Base-by-base conservation (phyloP, 2,113 vertebrate species). In the Gracilinanus agilis region DNA sequence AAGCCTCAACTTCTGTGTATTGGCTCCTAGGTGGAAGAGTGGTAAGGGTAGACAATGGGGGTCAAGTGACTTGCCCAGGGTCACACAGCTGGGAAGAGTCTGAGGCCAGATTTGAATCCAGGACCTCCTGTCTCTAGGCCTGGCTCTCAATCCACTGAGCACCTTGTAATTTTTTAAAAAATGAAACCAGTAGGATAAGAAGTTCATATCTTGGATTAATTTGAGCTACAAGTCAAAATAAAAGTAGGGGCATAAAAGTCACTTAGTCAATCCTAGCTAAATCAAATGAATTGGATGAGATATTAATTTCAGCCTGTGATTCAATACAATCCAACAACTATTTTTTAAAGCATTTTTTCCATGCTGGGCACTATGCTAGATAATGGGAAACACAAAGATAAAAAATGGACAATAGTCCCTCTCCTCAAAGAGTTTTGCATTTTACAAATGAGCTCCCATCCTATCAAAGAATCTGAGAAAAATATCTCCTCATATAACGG, bases 151-250 rank as follows among this genome's bases (percentile, higher is more conserved):
- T n/a, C n/a, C n/a, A n/a, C n/a, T n/a, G n/a, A n/a, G n/a, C n/a
- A n/a, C n/a, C n/a, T n/a, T n/a, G n/a, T n/a, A n/a, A n/a, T n/a
- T n/a, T n/a, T n/a, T 24, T 93, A 92, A 89, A 93, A 54, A 92
- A 55, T 21, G n/a, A 91, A 96, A 10, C 90, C 9, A 34, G 0
- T 92, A 67, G 25, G 19, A 6, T 89, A 67, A 91, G n/a, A 1
- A 90, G 34, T 91, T 88, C 53, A n/a, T 9, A 92, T 94, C 55
- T 93, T 93, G 24, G 1, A 88, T 96, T 55, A 93, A 93, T 91
- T 97, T 83, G n/a, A 83, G 40, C n/a, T 23, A 40, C 19, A 83
- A 83, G 6, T 83, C 19, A 19, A 12, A 83, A 34, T 67, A 34
- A 83, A 83, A 83, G 8, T 23, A 83, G n/a, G 29, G 7, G 40